Conservation (phyloP, 2,888 invertebrate species). For the Ctena decussata region DNA sequence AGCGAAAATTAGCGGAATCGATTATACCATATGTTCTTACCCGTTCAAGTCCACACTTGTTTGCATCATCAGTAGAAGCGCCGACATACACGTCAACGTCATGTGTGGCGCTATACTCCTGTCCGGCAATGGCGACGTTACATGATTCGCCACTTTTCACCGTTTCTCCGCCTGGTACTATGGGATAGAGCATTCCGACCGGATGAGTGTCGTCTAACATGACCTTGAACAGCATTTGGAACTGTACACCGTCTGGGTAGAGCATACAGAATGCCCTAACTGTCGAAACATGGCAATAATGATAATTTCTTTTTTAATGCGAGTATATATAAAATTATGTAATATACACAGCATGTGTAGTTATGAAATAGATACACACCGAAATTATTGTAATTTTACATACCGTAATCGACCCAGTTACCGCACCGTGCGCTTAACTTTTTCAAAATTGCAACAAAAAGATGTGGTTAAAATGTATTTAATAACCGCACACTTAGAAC, state of each 20-base stretch:
- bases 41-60: not conserved
- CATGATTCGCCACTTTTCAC: not conserved
- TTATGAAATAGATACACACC: too few species aligned
- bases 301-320: too few species aligned
- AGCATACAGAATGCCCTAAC: not conserved
- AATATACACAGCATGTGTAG: too few species aligned
- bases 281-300: too few species aligned
- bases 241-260: not conserved
- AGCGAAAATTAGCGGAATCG: too few species aligned
- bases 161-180: not conserved
- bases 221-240: not conserved
- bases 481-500: too few species aligned
- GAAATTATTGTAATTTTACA: too few species aligned
- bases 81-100: not conserved
- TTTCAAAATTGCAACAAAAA: too few species aligned
- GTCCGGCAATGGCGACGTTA: not conserved
- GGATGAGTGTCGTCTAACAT: not conserved
- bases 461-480: too few species aligned
- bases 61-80: not conserved
- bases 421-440: too few species aligned
- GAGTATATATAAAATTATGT: too few species aligned
- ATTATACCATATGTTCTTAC: not conserved
- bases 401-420: too few species aligned
- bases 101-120: not conserved
- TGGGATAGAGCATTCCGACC: not conserved